phyloP scores from a whole-genome alignment of 2,888 invertebrate species.

The Fragum sueziense region DNA sequence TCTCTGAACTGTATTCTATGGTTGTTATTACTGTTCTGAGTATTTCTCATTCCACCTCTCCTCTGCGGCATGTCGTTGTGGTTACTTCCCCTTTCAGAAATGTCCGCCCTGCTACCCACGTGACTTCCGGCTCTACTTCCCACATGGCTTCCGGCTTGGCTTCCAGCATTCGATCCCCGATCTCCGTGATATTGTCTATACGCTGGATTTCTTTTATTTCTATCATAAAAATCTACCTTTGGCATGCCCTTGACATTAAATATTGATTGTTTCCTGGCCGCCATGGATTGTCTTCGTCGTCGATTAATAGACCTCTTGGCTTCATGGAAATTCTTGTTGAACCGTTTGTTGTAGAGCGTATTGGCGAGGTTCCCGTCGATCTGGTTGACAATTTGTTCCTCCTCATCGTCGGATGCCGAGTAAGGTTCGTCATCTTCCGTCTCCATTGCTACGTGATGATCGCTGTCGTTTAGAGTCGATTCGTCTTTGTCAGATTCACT shows the following conservation, averaged over 20 bases:
- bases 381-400: background rate
- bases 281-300: background rate
- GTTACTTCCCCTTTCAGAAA: background rate
- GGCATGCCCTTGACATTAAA: background rate
- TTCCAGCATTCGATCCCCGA: background rate
- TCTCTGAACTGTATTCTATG: background rate
- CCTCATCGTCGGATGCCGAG: background rate
- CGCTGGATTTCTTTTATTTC: background rate
- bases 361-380: background rate
- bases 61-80: background rate
- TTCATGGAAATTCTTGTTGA: background rate
- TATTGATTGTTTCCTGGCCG: background rate
- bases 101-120: no score
- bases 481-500: background rate
- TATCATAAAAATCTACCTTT: background rate
- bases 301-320: background rate
- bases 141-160: background rate
- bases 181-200: background rate
- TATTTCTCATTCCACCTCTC: background rate
- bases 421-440: background rate
- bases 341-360: constrained; percentile 1
- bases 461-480: background rate
- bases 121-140: background rate
- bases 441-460: background rate
- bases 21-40: background rate